Conservation (phyloP, 2,888 invertebrate genomes). For the Spodoptera littoralis region DNA sequence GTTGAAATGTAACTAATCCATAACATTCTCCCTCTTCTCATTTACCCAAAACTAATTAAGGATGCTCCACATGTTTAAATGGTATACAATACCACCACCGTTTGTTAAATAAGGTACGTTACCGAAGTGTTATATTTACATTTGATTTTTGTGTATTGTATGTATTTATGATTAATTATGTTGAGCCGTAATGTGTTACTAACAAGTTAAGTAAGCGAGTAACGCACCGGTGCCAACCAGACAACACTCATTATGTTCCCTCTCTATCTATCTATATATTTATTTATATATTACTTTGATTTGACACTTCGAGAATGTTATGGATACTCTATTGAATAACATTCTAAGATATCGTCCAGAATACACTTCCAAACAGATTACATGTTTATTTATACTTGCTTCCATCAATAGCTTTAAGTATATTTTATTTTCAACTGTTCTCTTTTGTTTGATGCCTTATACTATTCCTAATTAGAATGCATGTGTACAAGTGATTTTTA, state of each 20-base stretch:
- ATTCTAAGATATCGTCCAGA: slow-evolving; percentile 59
- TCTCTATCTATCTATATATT: slow-evolving; percentile 53
- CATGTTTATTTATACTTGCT: slow-evolving; percentile 74
- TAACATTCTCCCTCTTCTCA: slow-evolving; percentile 88
- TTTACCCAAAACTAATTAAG: slow-evolving; percentile 88
- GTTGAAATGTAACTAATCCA: slow-evolving; percentile 87
- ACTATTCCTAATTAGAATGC: slow-evolving; percentile 79
- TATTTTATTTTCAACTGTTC: slow-evolving; percentile 64
- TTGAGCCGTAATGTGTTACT: slow-evolving; percentile 79
- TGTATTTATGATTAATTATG: slow-evolving; percentile 74
- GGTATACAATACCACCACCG: slow-evolving; percentile 86
- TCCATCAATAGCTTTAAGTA: slow-evolving; percentile 82
- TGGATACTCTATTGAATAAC: slow-evolving; percentile 77
- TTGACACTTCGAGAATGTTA: slow-evolving; percentile 81
- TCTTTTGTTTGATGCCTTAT: slow-evolving; percentile 73
- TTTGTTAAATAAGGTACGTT: slow-evolving; percentile 87
- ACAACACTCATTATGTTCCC: slow-evolving; percentile 46
- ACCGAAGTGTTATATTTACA: slow-evolving; percentile 79
- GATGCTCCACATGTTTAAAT: slow-evolving; percentile 87
- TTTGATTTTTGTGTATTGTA: slow-evolving; percentile 84
- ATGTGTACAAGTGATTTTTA: slow-evolving; percentile 78
- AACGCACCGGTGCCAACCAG: slow-evolving; percentile 83
- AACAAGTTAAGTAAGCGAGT: slow-evolving; percentile 68
- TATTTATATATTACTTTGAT: slow-evolving; percentile 41
- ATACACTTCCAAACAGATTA: slow-evolving; percentile 52